Base-by-base conservation (phyloP, 2,888 invertebrate species). In the Conchocele bisecta region DNA sequence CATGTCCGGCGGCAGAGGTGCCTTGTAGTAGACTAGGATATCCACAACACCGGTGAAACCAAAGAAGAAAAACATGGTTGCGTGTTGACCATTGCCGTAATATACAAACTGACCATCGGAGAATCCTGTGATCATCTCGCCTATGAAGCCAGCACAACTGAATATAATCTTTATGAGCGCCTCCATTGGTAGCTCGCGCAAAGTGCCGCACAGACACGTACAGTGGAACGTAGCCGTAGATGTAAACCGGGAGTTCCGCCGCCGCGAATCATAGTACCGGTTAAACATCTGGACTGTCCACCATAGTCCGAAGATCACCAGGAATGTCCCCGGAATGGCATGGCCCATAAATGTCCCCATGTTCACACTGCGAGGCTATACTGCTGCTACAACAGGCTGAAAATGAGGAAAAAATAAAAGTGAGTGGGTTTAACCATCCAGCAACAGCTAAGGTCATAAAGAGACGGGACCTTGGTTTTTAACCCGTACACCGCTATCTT, bases 11-110 rank as follows among this genome's bases (percentile, higher is more conserved):
- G 92, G 92, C 15, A 92, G 59, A 7, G 85, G 81, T 20, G 77
- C 75, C 66, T 82, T 87, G 68, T 86, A 90, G 75, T 90, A 84
- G 13, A 88, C 68, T 5, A 91, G 78, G 4, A 92, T 74, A 67
- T 92, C 92, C 11, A 92, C 69, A 0, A 91, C 81, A 5, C 92
- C 92, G 48, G 88, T 88, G 29, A 92, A 67, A 15, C 91, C 91
- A 81, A 93, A 93, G 83, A 92, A 92, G 84, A 91, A 91, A 82
- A 91, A 93, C 92, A 93, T 93, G 28, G 92, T 92, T 50, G 92
- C 91, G 83, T 93, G 92, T 75, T 92, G 92, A n/a, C 89, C 91
- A 83, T 92, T 92, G 15, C 90, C 89, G 17, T 90, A 79, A 61
- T 87, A 81, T 9, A 85, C 82, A 83, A 92, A 91, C 22, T 83